Conservation (phyloP, 2,888 invertebrate species). For the Bellardia bayeri region DNA sequence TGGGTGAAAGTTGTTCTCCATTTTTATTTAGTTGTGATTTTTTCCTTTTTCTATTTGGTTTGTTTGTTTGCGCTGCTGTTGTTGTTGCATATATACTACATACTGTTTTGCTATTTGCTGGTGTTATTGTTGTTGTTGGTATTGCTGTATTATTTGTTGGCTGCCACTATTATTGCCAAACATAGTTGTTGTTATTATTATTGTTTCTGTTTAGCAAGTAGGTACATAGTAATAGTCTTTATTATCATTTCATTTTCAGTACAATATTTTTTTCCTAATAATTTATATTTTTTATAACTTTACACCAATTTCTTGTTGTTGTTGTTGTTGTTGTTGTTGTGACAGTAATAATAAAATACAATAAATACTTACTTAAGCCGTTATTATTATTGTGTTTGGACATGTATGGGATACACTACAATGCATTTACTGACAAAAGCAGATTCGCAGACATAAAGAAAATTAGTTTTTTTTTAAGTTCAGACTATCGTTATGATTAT, state of each 20-base stretch:
- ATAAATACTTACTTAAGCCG: constrained; percentile 1
- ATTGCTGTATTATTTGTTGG: constrained; percentile 50
- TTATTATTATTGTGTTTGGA: not conserved
- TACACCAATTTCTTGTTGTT: constrained; percentile 17
- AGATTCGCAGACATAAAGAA: constrained; percentile 5
- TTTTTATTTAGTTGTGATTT: constrained; percentile 75
- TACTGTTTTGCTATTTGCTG: constrained; percentile 42
- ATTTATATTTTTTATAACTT: constrained; percentile 48
- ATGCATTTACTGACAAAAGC: not conserved
- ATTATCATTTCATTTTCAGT: constrained; percentile 69
- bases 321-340: constrained; percentile 41
- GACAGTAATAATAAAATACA: constrained; percentile 23
- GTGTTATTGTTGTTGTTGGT: constrained; percentile 72
- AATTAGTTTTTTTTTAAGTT: too few relatives aligned
- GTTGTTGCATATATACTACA: constrained; percentile 35
- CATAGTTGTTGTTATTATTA: constrained; percentile 43
- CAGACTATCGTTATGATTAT: too few relatives aligned
- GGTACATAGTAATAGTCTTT: constrained; percentile 42
- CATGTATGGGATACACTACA: not conserved
- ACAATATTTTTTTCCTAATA: constrained; percentile 59
- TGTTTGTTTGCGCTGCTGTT: constrained; percentile 50
- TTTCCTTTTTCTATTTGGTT: constrained; percentile 67
- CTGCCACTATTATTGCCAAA: constrained; percentile 55
- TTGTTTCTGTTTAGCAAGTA: constrained; percentile 49
- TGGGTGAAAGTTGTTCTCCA: constrained; percentile 79